phyloP scores from a whole-genome alignment of 1,140 invertebrate genomes.

The Chymomyza costata region DNA sequence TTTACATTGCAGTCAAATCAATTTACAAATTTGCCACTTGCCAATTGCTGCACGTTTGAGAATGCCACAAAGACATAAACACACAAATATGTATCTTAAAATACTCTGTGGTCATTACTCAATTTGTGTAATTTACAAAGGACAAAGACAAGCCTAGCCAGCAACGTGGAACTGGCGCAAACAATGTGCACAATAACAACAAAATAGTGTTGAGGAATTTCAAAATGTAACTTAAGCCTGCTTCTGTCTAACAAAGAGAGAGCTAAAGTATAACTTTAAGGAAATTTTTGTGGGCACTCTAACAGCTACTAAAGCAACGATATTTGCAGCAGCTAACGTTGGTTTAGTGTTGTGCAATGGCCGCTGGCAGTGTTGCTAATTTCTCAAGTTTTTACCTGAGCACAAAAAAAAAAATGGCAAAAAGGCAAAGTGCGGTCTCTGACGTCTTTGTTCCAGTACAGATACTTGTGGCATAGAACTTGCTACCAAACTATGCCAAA shows the following conservation, averaged over 20 bases:
- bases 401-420: too few relatives aligned
- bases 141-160: conserved; percentile 12
- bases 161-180: background rate
- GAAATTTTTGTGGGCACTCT: conserved; percentile 34
- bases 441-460: conserved; percentile 32
- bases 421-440: background rate
- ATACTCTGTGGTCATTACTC: conserved; percentile 39
- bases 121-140: conserved; percentile 51
- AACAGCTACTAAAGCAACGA: conserved; percentile 17
- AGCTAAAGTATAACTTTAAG: background rate
- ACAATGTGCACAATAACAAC: conserved; percentile 1
- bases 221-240: conserved; percentile 1
- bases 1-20: too few relatives aligned
- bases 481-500: conserved; percentile 51
- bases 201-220: background rate
- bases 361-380: conserved; percentile 38
- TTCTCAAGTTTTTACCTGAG: conserved; percentile 2
- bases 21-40: conserved; percentile 18
- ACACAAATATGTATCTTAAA: conserved; percentile 1
- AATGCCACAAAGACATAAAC: conserved; percentile 3
- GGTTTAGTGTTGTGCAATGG: conserved; percentile 43
- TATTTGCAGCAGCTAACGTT: conserved; percentile 1
- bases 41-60: background rate
- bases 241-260: too few relatives aligned
- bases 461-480: conserved; percentile 46